Evolutionary conservation across 2,888 invertebrate species (phyloP).

Genomic region (Nomada fabriciana): DNA sequence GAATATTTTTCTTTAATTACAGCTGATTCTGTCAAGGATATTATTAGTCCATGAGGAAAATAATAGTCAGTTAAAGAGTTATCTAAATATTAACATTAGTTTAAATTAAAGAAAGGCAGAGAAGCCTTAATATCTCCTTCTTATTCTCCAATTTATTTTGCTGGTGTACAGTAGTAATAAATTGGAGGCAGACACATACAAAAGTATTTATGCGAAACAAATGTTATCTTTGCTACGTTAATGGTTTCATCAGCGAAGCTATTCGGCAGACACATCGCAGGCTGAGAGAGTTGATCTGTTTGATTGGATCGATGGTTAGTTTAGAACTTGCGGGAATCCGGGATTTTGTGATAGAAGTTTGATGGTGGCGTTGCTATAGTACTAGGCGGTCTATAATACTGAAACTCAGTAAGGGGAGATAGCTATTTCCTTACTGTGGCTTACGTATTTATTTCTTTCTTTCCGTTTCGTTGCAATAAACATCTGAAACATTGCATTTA

Average conservation of each 20-base stretch:
- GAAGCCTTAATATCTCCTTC: neutral
- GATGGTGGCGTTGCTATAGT: slow-evolving; percentile 20
- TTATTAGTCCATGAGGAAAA: no score
- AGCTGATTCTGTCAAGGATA: no score
- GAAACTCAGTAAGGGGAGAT: slow-evolving; percentile 4
- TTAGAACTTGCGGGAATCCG: slow-evolving; percentile 30
- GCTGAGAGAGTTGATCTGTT: slow-evolving; percentile 17
- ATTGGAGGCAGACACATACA: no score
- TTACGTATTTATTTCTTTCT: neutral
- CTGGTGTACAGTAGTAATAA: no score
- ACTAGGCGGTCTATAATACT: slow-evolving; percentile 6
- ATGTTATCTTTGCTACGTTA: neutral
- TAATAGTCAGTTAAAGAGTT: no score
- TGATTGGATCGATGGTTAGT: slow-evolving; percentile 31
- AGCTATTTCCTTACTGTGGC: neutral
- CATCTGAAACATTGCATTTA: neutral
- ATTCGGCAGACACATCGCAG: neutral
- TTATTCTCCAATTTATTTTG: neutral
- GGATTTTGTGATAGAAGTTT: slow-evolving; percentile 35
- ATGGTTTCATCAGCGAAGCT: slow-evolving; percentile 6
- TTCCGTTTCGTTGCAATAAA: no score
- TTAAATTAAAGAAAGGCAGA: no score
- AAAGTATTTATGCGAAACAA: neutral
- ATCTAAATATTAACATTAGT: no score
- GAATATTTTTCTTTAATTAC: no score